Evolutionary conservation across 2,888 invertebrate genomes (phyloP).

Genomic region (Vesta saturnalis): DNA sequence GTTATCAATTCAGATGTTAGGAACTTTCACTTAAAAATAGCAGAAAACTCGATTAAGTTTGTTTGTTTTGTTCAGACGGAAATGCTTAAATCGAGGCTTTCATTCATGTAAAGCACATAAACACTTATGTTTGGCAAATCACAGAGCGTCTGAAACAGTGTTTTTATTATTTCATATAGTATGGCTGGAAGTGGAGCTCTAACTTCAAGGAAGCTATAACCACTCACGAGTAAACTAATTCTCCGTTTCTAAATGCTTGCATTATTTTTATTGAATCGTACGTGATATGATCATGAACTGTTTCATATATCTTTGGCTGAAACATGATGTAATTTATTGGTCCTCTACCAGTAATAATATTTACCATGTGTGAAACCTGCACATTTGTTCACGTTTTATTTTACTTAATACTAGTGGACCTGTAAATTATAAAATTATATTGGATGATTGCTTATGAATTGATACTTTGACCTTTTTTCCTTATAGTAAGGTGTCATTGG

Average conservation of each 20-base stretch:
- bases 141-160: conserved; percentile 51
- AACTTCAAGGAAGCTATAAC: conserved; percentile 97
- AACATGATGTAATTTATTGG: conserved; percentile 58
- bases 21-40: too few species aligned
- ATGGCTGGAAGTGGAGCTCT: conserved; percentile 96
- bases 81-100: too few species aligned
- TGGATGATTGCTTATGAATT: conserved; percentile 46
- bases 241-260: conserved; percentile 63
- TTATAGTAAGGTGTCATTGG: conserved; percentile 66
- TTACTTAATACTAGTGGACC: conserved; percentile 41
- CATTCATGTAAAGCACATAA: background rate
- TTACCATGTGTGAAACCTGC: conserved; percentile 2
- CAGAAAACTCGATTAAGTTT: too few species aligned
- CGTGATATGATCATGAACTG: conserved; percentile 64
- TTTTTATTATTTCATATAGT: conserved; percentile 70
- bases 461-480: conserved; percentile 59
- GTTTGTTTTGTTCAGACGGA: too few species aligned
- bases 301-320: conserved; percentile 48
- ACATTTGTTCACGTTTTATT: background rate
- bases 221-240: conserved; percentile 81
- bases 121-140: conserved; percentile 21
- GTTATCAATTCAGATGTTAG: too few species aligned
- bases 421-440: conserved; percentile 50
- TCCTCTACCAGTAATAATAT: conserved; percentile 40
- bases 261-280: conserved; percentile 59